phyloP scores from a whole-genome alignment of 2,888 invertebrate genomes.

The Apomyelois bistriatella region DNA sequence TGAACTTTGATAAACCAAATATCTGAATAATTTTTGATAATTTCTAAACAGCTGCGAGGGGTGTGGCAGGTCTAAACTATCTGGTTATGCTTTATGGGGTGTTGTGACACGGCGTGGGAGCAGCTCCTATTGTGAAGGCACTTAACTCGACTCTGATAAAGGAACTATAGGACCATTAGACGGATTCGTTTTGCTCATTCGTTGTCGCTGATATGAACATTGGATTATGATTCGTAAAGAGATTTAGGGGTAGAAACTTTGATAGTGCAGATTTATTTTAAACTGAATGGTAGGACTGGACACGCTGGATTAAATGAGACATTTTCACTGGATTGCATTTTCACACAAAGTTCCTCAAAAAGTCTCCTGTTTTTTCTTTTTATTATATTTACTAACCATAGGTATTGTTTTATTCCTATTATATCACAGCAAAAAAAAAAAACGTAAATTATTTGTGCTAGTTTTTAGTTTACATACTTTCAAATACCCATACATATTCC shows the following conservation, averaged over 20 bases:
- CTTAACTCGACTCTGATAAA: constrained; percentile 73
- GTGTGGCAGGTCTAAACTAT: constrained; percentile 31
- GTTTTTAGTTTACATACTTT: not conserved
- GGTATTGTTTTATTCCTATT: too few species aligned
- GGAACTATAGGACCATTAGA: constrained; percentile 74
- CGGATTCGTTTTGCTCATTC: constrained; percentile 77
- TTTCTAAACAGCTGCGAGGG: constrained; percentile 15
- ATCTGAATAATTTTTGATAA: not conserved
- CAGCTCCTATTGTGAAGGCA: constrained; percentile 68
- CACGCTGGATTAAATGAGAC: not conserved
- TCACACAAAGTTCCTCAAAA: too few species aligned
- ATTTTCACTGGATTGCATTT: not conserved
- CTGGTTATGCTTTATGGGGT: constrained; percentile 56
- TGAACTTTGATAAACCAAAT: constrained; percentile 31
- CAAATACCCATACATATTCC: not conserved
- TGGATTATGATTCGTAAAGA: constrained; percentile 70
- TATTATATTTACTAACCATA: too few species aligned
- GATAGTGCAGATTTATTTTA: constrained; percentile 10
- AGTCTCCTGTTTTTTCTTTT: too few species aligned
- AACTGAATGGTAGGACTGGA: not conserved
- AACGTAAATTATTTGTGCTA: too few species aligned
- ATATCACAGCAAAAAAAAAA: too few species aligned
- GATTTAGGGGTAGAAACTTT: constrained; percentile 33
- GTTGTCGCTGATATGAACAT: constrained; percentile 68
- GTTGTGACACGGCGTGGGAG: constrained; percentile 78